Conservation (phyloP, 2,888 invertebrate species). For the Caenorhabditis doughertyi region DNA sequence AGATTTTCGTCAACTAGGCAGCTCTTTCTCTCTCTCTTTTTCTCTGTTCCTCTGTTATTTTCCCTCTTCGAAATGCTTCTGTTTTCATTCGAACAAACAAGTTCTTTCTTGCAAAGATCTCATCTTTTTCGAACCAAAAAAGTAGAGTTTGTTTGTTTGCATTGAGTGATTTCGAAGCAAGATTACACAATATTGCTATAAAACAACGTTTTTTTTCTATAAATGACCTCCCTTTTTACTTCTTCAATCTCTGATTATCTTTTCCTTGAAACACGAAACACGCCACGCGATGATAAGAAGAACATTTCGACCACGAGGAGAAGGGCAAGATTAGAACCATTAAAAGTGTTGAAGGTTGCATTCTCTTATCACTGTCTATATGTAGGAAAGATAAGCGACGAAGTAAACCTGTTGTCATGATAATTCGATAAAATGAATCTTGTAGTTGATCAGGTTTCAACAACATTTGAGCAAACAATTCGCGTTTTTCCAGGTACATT, state of each 20-base stretch:
- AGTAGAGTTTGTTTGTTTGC: no score
- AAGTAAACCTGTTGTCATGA: conserved; percentile 14
- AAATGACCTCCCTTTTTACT: neutral
- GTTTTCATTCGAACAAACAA: conserved; percentile 13
- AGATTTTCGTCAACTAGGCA: conserved; percentile 2
- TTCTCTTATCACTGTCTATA: conserved; percentile 6
- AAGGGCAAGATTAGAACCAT: conserved; percentile 57
- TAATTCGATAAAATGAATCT: neutral
- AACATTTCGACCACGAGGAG: conserved; percentile 35
- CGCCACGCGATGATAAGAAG: conserved; percentile 16
- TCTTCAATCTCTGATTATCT: neutral
- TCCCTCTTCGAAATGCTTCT: neutral
- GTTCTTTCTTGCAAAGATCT: conserved; percentile 4
- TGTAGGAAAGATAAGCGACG: conserved; percentile 2
- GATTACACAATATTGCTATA: conserved; percentile 21
- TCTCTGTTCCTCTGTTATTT: conserved; percentile 26
- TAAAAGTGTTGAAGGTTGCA: conserved; percentile 38
- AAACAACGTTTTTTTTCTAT: neutral
- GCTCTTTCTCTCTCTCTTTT: conserved; percentile 2
- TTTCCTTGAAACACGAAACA: conserved; percentile 18
- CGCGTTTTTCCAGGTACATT: no score
- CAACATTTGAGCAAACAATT: no score
- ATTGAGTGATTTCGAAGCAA: conserved; percentile 1
- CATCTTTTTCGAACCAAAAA: conserved; percentile 8
- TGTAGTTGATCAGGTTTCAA: conserved; percentile 23